These are phyloP conservation scores for Hypsopygia costalis DNA, from an alignment of 2,888 invertebrate species.

Conservation along the genomic window DNA sequence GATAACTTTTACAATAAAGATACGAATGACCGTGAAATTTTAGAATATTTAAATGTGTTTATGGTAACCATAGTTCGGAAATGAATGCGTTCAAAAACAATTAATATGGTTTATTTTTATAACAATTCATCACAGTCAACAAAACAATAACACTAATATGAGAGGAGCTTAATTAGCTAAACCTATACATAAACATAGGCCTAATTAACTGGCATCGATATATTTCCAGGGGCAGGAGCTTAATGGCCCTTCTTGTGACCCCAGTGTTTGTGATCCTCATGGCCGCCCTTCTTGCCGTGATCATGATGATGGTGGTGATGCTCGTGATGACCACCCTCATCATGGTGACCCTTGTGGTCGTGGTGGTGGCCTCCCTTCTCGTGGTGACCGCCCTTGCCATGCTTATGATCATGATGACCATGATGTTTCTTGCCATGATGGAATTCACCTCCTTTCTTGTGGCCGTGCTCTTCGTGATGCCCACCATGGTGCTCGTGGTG, in stretches of 20 bases:
- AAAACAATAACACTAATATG: conserved; percentile 43
- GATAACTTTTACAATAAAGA: too few relatives aligned
- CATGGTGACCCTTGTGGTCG: conserved; percentile 89
- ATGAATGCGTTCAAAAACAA: conserved; percentile 5
- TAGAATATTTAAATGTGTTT: too few relatives aligned
- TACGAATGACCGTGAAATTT: too few relatives aligned
- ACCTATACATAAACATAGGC: conserved; percentile 43
- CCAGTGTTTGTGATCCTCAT: conserved; percentile 91
- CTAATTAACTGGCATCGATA: conserved; percentile 41
- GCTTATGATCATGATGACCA: conserved; percentile 88
- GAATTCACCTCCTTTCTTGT: conserved; percentile 89
- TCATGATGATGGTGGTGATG: conserved; percentile 88
- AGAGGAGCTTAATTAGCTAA: conserved; percentile 48
- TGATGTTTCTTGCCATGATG: conserved; percentile 90
- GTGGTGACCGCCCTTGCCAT: conserved; percentile 90
- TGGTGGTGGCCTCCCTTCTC: conserved; percentile 91
- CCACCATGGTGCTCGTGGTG: conserved; percentile 90
- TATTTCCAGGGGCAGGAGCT: conserved; percentile 26
- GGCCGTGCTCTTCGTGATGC: conserved; percentile 88
- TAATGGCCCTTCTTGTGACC: conserved; percentile 82
- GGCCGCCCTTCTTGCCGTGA: conserved; percentile 90
- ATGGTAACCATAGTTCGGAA: too few relatives aligned
- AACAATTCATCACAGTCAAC: conserved; percentile 63
- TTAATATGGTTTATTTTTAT: conserved; percentile 38
- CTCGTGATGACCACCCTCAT: conserved; percentile 88